Conservation (phyloP, 1,140 invertebrate genomes). For the Sogatella furcifera region DNA sequence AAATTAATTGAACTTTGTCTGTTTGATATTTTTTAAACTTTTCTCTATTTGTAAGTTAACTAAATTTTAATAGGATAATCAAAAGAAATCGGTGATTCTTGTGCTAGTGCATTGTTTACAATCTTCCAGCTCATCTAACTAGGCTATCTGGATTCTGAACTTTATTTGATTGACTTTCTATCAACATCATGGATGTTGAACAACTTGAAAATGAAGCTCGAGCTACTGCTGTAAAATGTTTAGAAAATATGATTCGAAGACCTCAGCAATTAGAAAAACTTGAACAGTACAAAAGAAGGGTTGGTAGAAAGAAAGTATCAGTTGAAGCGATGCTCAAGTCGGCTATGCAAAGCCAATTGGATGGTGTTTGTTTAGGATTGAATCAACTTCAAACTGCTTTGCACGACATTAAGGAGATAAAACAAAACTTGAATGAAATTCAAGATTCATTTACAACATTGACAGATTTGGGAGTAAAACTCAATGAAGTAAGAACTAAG, state of each 20-base stretch:
- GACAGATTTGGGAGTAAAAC: conserved; percentile 57
- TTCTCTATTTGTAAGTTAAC: too few relatives aligned
- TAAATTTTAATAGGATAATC: too few relatives aligned
- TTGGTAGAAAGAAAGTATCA: conserved; percentile 78
- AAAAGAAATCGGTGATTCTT: too few relatives aligned
- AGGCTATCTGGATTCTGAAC: too few relatives aligned
- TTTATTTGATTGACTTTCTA: not conserved
- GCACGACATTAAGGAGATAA: conserved; percentile 65
- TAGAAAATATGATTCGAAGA: conserved; percentile 86
- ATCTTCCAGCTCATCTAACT: too few relatives aligned
- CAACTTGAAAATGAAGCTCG: conserved; percentile 77
- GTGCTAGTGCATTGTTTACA: too few relatives aligned
- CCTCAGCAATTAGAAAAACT: conserved; percentile 93
- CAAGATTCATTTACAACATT: conserved; percentile 52
- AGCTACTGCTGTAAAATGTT: conserved; percentile 74
- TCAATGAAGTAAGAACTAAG: conserved; percentile 81
- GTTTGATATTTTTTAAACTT: too few relatives aligned
- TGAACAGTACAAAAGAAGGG: conserved; percentile 74
- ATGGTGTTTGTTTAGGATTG: conserved; percentile 90
- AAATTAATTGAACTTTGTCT: too few relatives aligned
- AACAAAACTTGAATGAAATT: conserved; percentile 45
- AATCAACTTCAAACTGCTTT: conserved; percentile 75
- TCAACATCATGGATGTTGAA: conserved; percentile 29
- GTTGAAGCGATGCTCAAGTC: conserved; percentile 96
- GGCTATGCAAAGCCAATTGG: conserved; percentile 95